Conservation (phyloP, 2,113 vertebrate genomes). For the Todiramphus saurophagus region DNA sequence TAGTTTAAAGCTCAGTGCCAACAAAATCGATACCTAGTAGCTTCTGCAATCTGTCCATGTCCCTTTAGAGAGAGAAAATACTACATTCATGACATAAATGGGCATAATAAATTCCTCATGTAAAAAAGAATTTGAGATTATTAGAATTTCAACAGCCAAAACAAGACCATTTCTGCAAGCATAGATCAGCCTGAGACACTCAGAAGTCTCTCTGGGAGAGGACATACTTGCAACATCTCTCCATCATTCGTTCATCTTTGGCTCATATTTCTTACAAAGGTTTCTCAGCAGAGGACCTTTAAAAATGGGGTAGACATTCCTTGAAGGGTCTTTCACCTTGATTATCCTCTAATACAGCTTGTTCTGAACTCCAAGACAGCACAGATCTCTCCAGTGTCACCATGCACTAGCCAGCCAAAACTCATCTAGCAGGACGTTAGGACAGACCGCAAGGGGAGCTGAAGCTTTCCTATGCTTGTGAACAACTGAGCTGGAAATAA, state of each 20-base stretch:
- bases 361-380: not conserved
- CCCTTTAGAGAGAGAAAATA: not conserved
- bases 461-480: not conserved
- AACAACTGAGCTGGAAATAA: not conserved
- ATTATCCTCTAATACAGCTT: not conserved
- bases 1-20: not conserved
- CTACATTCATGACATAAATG: not conserved
- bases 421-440: fast-evolving
- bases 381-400: not conserved
- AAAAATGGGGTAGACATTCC: not conserved
- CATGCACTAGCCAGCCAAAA: fast-evolving
- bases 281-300: not conserved
- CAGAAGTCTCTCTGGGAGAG: not conserved
- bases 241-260: not conserved
- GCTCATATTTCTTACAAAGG: not conserved
- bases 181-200: not conserved
- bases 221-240: not conserved
- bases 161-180: not conserved
- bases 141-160: not conserved
- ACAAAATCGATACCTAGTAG: not conserved
- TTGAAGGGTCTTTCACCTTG: not conserved
- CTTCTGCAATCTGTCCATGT: not conserved
- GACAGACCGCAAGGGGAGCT: fast-evolving
- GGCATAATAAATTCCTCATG: not conserved
- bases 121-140: not conserved